Evolutionary conservation across 2,888 invertebrate species (phyloP), one percentile per base, ranked within the genome.

Genomic region (Ethmia dodecea): DNA sequence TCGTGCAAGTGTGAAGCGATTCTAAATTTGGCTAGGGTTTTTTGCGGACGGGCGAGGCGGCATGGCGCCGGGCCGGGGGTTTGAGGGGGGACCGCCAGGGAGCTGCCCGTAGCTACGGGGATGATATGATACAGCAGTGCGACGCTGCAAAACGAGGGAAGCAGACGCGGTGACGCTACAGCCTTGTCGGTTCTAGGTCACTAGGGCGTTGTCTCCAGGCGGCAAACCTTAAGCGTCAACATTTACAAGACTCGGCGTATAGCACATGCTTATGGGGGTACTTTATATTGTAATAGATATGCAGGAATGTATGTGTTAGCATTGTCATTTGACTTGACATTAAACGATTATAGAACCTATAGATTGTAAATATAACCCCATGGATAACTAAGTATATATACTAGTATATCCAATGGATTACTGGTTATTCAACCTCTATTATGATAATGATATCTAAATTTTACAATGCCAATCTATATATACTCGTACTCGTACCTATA

Each of bases 41-140:
- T 24, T 11, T 3, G 14, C 11, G 24, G 31, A 26, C 31, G 33
- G 12, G 18, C 30, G 8, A 45, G 47, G 33, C 44, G 15, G 44
- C 41, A 31, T 39, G 47, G 42, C 47, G 42, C 41, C 40, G 37
- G 18, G 35, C 16, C 33, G 43, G 38, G 22, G 24, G 14, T 29
- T 28, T 42, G 28, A 35, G 22, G 24, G 10, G 18, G 33, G 11
- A 14, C 22, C 6, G 9, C 13, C 28, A 5, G 24, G 15, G 5
- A n/a, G n/a, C 13, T 32, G 37, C 25, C 22, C 40, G 40, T 4
- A 8, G 2, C 22, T 2, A 22, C 22, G 35, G 37, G 39, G 39
- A 47, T 52, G 54, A 52, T 60, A 60, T 60, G 68, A 60, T 63
- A 69, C 70, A 64, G 68, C 76, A 76, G 70, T 76, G 74, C 76